phyloP scores from a whole-genome alignment of 2,888 invertebrate genomes.

The Cerastoderma edule region DNA sequence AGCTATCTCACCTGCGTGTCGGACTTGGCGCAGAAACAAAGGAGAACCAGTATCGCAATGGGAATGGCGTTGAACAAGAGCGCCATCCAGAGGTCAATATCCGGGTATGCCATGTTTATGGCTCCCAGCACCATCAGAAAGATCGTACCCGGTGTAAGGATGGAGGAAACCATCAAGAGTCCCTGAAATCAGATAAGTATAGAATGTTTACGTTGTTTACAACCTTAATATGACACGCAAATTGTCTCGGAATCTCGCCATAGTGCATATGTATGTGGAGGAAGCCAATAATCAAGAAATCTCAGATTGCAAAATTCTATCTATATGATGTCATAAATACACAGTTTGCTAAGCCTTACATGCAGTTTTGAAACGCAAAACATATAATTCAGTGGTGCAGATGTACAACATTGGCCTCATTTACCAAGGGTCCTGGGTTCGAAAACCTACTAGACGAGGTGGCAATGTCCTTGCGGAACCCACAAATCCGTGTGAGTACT shows the following conservation, averaged over 20 bases:
- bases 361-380: too few species aligned
- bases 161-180: constrained; percentile 88
- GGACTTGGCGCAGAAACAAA: constrained; percentile 74
- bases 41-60: constrained; percentile 70
- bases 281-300: too few species aligned
- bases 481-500: too few species aligned
- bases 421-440: too few species aligned
- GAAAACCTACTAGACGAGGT: too few species aligned
- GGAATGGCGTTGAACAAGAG: constrained; percentile 85
- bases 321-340: too few species aligned
- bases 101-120: constrained; percentile 83
- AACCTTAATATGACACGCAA: background rate
- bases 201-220: background rate
- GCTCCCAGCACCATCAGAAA: constrained; percentile 89
- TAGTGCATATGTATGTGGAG: too few species aligned
- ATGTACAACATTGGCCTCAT: too few species aligned
- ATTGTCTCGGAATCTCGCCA: background rate
- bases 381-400: too few species aligned
- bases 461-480: too few species aligned
- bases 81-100: constrained; percentile 83
- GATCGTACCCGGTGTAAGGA: constrained; percentile 93
- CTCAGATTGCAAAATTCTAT: too few species aligned
- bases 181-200: constrained; percentile 58
- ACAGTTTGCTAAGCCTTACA: too few species aligned
- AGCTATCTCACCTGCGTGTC: constrained; percentile 85